Conservation (phyloP, 2,888 invertebrate species). For the Tenthredo notha region DNA sequence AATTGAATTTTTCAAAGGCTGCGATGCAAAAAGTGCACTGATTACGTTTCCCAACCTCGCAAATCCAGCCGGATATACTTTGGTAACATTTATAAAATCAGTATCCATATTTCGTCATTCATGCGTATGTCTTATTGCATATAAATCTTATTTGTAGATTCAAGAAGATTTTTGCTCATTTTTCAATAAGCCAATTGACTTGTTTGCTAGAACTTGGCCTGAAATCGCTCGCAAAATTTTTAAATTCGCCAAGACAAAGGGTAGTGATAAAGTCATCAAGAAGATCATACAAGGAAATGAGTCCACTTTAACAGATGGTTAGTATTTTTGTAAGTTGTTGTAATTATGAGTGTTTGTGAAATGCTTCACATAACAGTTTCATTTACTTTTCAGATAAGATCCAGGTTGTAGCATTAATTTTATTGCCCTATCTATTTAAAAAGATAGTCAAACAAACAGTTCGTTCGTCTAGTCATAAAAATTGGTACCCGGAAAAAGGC, state of each 20-base stretch:
- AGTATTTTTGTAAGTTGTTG: not conserved
- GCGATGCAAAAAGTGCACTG: constrained; percentile 45
- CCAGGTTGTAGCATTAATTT: not conserved
- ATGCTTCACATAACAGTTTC: constrained; percentile 2
- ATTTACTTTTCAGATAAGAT: constrained; percentile 9
- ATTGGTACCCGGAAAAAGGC: constrained; percentile 15
- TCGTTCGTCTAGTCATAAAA: not conserved
- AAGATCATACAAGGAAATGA: constrained; percentile 4
- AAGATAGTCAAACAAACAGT: constrained; percentile 24
- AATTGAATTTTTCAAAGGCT: constrained; percentile 46
- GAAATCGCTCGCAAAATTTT: constrained; percentile 25
- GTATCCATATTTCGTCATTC: too few species aligned
- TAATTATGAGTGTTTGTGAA: not conserved
- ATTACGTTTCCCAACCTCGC: constrained; percentile 44
- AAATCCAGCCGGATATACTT: constrained; percentile 49
- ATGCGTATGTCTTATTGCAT: too few species aligned
- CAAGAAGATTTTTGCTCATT: constrained; percentile 21
- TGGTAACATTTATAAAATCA: not conserved
- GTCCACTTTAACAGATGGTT: not conserved
- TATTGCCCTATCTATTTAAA: not conserved
- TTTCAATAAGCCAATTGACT: constrained; percentile 20
- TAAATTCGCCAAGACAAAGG: constrained; percentile 20
- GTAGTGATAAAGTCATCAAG: not conserved
- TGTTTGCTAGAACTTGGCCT: constrained; percentile 25
- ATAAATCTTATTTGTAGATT: not conserved